These are phyloP conservation scores for Cerastoderma edule DNA, from an alignment of 2,888 invertebrate genomes.

Conservation along the genomic window DNA sequence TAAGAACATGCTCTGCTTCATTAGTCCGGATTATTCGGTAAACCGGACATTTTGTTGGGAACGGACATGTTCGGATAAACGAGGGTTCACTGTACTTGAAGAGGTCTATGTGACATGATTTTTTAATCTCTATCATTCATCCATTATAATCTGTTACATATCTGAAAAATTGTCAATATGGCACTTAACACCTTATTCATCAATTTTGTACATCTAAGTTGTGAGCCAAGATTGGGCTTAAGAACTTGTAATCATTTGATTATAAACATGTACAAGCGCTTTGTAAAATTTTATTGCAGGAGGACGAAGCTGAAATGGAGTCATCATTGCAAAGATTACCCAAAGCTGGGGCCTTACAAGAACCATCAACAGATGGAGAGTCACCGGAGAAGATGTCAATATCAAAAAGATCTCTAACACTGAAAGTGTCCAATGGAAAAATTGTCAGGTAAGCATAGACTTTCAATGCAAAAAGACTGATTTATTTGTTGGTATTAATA, in stretches of 20 bases:
- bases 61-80: no score
- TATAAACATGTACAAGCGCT: not conserved
- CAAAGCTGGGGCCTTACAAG: conserved; percentile 74
- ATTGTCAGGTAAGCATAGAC: conserved; percentile 79
- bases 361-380: conserved; percentile 50
- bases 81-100: no score
- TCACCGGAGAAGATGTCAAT: conserved; percentile 51
- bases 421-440: conserved; percentile 81
- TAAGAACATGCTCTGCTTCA: no score
- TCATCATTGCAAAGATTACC: conserved; percentile 71
- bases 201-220: not conserved
- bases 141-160: no score
- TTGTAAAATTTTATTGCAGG: not conserved
- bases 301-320: conserved; percentile 66
- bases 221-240: not conserved
- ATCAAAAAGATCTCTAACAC: conserved; percentile 67
- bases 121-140: no score
- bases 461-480: no score
- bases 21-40: no score
- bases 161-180: no score
- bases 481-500: no score
- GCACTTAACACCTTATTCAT: no score
- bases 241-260: not conserved
- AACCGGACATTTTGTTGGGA: no score
- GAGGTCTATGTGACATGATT: no score